phyloP scores from a whole-genome alignment of 2,888 invertebrate species.

The Mystacides longicornis region DNA sequence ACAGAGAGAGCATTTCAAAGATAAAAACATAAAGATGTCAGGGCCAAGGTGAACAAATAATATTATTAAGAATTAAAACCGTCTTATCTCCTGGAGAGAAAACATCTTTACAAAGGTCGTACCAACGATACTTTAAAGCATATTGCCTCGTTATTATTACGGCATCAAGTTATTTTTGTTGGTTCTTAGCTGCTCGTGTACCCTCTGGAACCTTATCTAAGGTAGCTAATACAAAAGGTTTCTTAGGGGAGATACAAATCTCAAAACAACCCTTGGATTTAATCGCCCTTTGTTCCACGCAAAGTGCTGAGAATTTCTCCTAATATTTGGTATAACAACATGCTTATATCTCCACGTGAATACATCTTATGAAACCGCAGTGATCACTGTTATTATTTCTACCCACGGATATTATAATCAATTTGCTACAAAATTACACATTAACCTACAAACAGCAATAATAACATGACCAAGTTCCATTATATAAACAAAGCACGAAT shows the following conservation, averaged over 20 bases:
- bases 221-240: not conserved
- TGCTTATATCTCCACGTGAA: not conserved
- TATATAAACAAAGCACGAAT: too few species aligned
- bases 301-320: not conserved
- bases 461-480: too few species aligned
- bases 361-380: not conserved
- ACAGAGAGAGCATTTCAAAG: too few species aligned
- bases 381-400: not conserved
- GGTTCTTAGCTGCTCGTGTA: not conserved
- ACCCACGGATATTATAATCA: not conserved
- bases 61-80: too few species aligned
- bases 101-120: not conserved
- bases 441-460: too few species aligned
- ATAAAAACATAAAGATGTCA: too few species aligned
- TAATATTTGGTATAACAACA: not conserved
- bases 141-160: not conserved
- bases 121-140: not conserved
- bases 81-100: too few species aligned
- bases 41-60: too few species aligned
- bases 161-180: not conserved
- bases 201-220: not conserved
- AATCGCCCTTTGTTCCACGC: not conserved
- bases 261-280: not conserved
- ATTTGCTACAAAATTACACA: too few species aligned
- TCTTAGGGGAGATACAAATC: conserved; percentile 1